Evolutionary conservation across 1,140 invertebrate genomes (phyloP).

Genomic region (Hyphantria cunea): DNA sequence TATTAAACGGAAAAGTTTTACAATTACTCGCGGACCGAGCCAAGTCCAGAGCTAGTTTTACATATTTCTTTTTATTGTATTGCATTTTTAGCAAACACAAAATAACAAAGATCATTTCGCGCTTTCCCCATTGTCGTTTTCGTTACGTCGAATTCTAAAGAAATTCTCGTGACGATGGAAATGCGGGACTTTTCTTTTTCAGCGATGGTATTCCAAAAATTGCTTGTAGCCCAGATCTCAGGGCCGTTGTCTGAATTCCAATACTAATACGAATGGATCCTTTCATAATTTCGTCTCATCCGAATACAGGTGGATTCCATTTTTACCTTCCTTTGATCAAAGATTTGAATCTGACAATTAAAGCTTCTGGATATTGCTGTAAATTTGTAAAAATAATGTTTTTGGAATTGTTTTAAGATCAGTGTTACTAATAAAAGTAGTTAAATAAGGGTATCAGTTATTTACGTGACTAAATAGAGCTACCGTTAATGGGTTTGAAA

Average conservation of each 20-base stretch:
- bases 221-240: neutral
- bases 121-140: too few species aligned
- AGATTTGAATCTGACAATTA: neutral
- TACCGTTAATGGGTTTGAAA: too few species aligned
- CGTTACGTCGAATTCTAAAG: neutral
- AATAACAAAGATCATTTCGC: too few species aligned
- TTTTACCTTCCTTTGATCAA: neutral
- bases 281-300: conserved; percentile 11
- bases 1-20: too few species aligned
- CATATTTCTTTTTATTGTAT: too few species aligned
- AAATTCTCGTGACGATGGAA: conserved; percentile 2
- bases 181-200: conserved; percentile 3
- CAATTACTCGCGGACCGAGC: too few species aligned
- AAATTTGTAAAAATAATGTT: neutral
- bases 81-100: too few species aligned
- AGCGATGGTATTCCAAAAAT: conserved; percentile 8
- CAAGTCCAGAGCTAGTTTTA: too few species aligned
- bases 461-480: too few species aligned
- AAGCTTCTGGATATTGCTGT: neutral
- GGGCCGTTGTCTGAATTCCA: conserved; percentile 8
- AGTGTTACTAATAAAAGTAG: too few species aligned
- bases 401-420: neutral
- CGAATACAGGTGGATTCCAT: neutral
- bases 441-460: too few species aligned
- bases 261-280: conserved; percentile 9